Base-by-base conservation (phyloP, 2,113 vertebrate species). In the Eulemur macaco region DNA sequence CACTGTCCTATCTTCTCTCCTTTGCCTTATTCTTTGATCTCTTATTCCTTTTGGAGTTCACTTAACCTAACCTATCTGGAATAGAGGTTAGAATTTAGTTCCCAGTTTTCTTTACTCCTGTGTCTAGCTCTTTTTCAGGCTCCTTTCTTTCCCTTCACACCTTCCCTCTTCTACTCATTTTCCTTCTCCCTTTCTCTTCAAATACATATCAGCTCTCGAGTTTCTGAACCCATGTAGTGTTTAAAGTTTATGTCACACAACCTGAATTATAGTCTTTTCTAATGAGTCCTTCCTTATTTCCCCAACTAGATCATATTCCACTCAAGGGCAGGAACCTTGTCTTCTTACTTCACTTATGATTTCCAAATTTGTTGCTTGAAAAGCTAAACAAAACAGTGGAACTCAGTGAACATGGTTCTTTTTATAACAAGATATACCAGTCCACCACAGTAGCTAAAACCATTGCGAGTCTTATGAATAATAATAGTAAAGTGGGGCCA, bases 331-430 rank as follows among this genome's bases (percentile, higher is more conserved):
- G 64, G 42, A 25, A 27, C 31, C 54, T 60, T 66, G 25, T 39
- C 20, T 86, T 95, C 91, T 73, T 64, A 64, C 8, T 73, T 80
- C 64, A 86, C 66, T 84, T 84, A 81, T 47, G 64, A 89, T 68
- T 91, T 91, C 58, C 42, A 77, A 86, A 81, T 81, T 73, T 89
- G n/a, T 42, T 93, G n/a, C 27, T 93, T 92, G 78, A 78, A 95
- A 97, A 83, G 47, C 29, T 86, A 68, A 94, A 76, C 45, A 34
- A 78, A 78, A 85, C 8, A 89, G 29, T 68, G 3, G 54, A 93
- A 34, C n/a, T 95, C 78, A 83, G 66, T 54, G 58, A 95, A 81
- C 20, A 66, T 45, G 47, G 17, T 63, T 89, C 6, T 91, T 95
- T 96, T 83, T 39, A 66, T 91, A 78, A 73, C 3, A 91, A 83